phyloP scores from a whole-genome alignment of 2,797 vertebrate species.

The Miichthys miiuy region DNA sequence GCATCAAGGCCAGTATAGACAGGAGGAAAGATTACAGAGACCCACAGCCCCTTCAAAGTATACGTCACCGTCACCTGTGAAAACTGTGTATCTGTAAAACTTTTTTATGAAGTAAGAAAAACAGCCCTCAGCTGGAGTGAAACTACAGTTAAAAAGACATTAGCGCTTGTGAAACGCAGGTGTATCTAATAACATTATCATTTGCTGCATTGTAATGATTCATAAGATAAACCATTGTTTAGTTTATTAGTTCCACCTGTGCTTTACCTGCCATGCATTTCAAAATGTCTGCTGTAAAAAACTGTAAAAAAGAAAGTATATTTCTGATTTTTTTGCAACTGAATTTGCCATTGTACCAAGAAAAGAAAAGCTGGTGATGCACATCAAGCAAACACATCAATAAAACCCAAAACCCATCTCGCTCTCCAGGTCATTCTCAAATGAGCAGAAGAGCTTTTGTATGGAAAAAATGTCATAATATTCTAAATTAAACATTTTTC shows the following conservation, averaged over 20 bases:
- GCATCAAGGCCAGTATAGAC: neutral
- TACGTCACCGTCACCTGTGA: too few relatives aligned
- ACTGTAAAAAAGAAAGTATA: neutral
- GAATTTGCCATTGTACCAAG: neutral
- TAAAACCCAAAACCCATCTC: neutral
- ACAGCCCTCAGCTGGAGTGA: neutral
- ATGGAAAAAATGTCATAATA: too few relatives aligned
- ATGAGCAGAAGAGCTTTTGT: too few relatives aligned
- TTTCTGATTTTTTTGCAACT: neutral
- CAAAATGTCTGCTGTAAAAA: neutral
- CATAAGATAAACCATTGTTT: neutral
- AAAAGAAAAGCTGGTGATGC: neutral
- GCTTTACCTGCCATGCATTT: neutral
- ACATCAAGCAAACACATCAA: neutral
- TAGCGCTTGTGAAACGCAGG: neutral
- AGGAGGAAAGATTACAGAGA: constrained; percentile 1
- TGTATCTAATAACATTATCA: neutral
- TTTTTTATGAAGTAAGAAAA: neutral
- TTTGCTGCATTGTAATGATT: neutral
- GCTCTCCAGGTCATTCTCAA: neutral
- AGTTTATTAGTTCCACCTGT: neutral
- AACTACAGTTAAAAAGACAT: neutral
- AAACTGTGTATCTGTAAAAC: neutral
- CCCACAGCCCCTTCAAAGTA: neutral
- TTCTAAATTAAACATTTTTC: neutral